Evolutionary conservation across 2,113 vertebrate species (phyloP), one percentile per base, ranked within the genome.

Genomic region (Oncorhynchus gorbuscha): DNA sequence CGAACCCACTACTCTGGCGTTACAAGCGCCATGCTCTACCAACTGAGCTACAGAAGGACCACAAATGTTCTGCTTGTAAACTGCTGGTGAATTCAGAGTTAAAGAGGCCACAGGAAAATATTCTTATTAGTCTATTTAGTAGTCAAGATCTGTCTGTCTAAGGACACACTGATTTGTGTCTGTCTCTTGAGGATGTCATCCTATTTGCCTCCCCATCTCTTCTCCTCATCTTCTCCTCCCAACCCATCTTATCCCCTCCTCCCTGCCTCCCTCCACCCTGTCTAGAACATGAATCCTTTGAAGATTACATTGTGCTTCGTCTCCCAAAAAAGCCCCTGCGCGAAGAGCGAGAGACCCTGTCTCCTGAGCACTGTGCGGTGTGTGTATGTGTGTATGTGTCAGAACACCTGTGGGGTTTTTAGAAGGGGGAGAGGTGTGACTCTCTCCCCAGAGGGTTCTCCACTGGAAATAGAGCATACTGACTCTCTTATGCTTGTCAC

Each of bases 281-380:
- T n/a, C 28, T 20, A 48, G 18, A 49, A 81, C 79, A 71, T 79
- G 59, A 70, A 65, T 20, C 75, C 67, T 55, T 48, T 74, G 16
- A 75, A 66, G 13, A 69, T 84, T 70, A 83, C 4, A 1, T 84
- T 75, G 82, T 70, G 35, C 49, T 75, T 69, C 16, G 71, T 8
- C 76, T 81, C 71, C 49, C 4, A 5, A 48, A 26, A 18, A 18
- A 18, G 72, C 69, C 75, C 64, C 18, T 24, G 70, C 16, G 69
- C 51, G 1, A 55, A 18, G 3, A 55, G 16, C 66, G 51, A 39
- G 61, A 64, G 12, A 64, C 5, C 58, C 14, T 20, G 67, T 72
- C 74, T 66, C 49, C 8, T 62, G 68, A 30, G 59, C 72, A 22
- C 58, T 14, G 76, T 85, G 66, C 73, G 18, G 18, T 35, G 32